phyloP scores from a whole-genome alignment of 2,888 invertebrate genomes.

The Rotaria macrura region DNA sequence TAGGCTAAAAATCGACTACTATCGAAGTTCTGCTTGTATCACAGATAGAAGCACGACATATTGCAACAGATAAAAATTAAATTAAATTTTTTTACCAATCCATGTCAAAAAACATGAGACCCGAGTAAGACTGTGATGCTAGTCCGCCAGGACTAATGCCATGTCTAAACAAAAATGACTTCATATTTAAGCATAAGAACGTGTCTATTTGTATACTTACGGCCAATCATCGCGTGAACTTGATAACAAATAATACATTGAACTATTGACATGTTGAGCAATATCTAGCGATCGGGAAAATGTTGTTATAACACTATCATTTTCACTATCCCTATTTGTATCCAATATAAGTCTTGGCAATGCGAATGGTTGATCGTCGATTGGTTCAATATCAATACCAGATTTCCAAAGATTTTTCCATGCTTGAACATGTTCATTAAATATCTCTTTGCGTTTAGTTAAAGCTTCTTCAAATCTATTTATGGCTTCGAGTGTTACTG shows the following conservation, averaged over 20 bases:
- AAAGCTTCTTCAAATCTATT: neutral
- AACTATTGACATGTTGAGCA: slow-evolving; percentile 11
- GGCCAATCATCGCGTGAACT: slow-evolving; percentile 16
- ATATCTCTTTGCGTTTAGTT: neutral
- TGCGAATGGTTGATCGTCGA: neutral
- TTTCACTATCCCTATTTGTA: neutral
- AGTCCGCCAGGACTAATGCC: neutral
- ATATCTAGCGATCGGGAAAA: neutral
- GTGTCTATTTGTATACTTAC: neutral
- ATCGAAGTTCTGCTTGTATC: too few species aligned
- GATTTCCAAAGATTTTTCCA: neutral
- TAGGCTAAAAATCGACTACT: too few species aligned
- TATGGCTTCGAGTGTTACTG: neutral
- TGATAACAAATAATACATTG: neutral
- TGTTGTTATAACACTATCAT: neutral
- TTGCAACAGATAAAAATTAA: too few species aligned
- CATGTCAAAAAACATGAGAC: neutral
- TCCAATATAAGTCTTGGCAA: neutral
- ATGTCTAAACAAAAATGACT: too few species aligned
- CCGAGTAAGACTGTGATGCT: neutral
- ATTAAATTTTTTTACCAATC: neutral
- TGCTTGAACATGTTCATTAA: neutral
- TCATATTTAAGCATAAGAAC: too few species aligned
- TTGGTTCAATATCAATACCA: neutral
- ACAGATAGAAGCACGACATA: too few species aligned